Percentiles rank a stretch among this genome's conserved stretches.
Conservation (phyloP, 1,140 invertebrate genomes). For the Penaeus chinensis region DNA sequence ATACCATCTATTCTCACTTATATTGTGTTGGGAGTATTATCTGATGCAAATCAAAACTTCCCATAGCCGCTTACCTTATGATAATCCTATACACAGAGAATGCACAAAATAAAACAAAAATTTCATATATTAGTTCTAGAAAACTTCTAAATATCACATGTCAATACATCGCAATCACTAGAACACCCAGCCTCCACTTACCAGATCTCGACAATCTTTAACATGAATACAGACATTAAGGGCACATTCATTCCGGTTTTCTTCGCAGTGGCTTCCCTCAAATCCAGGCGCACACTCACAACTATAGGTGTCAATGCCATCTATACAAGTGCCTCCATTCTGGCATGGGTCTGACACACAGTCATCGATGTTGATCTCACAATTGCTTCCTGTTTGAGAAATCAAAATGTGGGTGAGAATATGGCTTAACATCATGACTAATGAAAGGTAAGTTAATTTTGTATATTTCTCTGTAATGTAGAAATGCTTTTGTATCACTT, state of each 20-base stretch:
- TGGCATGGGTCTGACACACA: conserved; percentile 66
- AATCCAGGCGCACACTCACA: conserved; percentile 72
- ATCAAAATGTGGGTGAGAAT: background rate
- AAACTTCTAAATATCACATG: conserved; percentile 61
- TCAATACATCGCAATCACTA: conserved; percentile 67
- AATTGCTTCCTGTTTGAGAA: conserved; percentile 35
- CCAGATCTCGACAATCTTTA: conserved; percentile 64
- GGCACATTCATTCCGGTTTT: conserved; percentile 65
- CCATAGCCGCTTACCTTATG: too few species aligned
- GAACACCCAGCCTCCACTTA: conserved; percentile 65
- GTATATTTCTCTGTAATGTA: too few species aligned
- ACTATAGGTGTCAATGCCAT: conserved; percentile 41
- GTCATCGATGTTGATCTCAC: conserved; percentile 56
- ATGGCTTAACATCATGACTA: too few species aligned
- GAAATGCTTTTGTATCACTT: too few species aligned
- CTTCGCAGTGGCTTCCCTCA: conserved; percentile 70
- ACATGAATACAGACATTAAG: conserved; percentile 66
- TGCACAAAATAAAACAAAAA: too few species aligned
- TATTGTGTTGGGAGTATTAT: too few species aligned
- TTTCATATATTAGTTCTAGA: too few species aligned
- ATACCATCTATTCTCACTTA: too few species aligned
- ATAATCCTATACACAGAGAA: too few species aligned
- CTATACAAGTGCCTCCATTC: conserved; percentile 66
- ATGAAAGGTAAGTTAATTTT: too few species aligned
- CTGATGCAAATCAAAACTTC: too few species aligned